A percentile compares a stretch with the other conserved stretches of the same genome.
Evolutionary conservation across 2,113 vertebrate genomes (phyloP).

Genomic region (Hippolais icterina): DNA sequence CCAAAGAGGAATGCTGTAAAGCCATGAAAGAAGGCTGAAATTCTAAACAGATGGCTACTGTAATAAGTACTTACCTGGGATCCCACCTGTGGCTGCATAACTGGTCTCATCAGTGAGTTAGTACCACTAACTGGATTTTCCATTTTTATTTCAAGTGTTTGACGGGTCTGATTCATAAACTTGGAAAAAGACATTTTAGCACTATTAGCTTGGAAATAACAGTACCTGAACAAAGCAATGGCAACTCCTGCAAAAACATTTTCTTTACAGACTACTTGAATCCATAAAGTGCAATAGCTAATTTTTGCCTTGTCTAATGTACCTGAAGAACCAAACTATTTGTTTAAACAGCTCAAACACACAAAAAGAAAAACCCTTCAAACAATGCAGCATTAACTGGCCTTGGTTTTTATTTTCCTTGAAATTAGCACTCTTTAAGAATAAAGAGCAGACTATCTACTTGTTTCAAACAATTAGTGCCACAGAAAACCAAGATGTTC

Average conservation of each 20-base stretch:
- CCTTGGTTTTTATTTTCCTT: background rate
- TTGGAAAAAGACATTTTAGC: constrained; percentile 55
- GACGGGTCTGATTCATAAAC: constrained; percentile 95
- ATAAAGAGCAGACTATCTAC: background rate
- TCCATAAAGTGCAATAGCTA: background rate
- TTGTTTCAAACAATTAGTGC: background rate
- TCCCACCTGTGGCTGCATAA: constrained; percentile 81
- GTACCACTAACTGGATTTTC: constrained; percentile 77
- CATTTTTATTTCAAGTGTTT: constrained; percentile 88
- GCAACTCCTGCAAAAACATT: background rate
- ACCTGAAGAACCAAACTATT: background rate
- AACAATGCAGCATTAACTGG: background rate
- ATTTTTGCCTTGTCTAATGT: background rate
- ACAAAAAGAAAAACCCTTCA: background rate
- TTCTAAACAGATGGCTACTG: background rate
- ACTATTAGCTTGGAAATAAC: background rate
- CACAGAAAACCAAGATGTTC: background rate
- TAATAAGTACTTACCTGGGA: constrained; percentile 74
- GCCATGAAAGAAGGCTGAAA: background rate
- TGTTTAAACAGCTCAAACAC: background rate
- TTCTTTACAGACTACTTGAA: background rate
- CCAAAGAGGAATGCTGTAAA: background rate
- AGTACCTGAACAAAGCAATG: background rate
- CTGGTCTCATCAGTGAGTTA: constrained; percentile 82
- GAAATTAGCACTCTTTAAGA: background rate